Conservation (phyloP, 92 coral and sea anemone species). For the Siderastrea siderea region DNA sequence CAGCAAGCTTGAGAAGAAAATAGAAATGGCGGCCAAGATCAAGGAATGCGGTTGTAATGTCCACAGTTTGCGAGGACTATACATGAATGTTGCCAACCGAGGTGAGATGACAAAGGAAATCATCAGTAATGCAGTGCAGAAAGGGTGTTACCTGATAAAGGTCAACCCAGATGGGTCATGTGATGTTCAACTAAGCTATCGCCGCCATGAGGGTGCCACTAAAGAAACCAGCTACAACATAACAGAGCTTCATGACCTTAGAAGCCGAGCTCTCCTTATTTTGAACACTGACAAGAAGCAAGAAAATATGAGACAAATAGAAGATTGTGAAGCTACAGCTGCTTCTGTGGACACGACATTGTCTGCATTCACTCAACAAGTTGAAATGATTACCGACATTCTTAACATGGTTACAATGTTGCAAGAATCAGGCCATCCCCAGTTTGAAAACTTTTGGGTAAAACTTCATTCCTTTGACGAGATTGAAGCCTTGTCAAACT, state of each 20-base stretch:
- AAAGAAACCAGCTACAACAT: conserved; percentile 71
- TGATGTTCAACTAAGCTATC: conserved; percentile 76
- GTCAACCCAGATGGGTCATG: conserved; percentile 43
- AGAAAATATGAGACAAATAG: conserved; percentile 4
- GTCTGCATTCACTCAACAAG: conserved; percentile 75
- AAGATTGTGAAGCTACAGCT: conserved; percentile 4
- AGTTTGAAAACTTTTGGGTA: conserved; percentile 63
- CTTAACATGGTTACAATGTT: conserved; percentile 47
- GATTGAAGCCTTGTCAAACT: conserved; percentile 42
- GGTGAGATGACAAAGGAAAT: conserved; percentile 93
- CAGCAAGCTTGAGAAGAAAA: conserved; percentile 39
- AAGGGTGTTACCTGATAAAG: conserved; percentile 76
- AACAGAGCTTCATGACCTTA: conserved; percentile 87
- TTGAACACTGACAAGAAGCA: conserved; percentile 83
- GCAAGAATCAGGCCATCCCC: conserved; percentile 82
- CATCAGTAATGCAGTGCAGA: conserved; percentile 77
- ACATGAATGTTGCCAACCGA: conserved; percentile 91
- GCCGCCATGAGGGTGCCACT: conserved; percentile 62
- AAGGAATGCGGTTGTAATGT: conserved; percentile 81
- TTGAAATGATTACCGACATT: conserved; percentile 86
- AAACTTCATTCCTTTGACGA: conserved; percentile 65
- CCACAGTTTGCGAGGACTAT: conserved; percentile 84
- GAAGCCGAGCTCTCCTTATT: conserved; percentile 97
- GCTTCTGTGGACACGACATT: conserved; percentile 50
- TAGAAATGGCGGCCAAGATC: conserved; percentile 90